A percentile compares a stretch with the other conserved stretches of the same genome.
Evolutionary conservation across 2,888 invertebrate species (phyloP).

Genomic region (Julus scanicus): DNA sequence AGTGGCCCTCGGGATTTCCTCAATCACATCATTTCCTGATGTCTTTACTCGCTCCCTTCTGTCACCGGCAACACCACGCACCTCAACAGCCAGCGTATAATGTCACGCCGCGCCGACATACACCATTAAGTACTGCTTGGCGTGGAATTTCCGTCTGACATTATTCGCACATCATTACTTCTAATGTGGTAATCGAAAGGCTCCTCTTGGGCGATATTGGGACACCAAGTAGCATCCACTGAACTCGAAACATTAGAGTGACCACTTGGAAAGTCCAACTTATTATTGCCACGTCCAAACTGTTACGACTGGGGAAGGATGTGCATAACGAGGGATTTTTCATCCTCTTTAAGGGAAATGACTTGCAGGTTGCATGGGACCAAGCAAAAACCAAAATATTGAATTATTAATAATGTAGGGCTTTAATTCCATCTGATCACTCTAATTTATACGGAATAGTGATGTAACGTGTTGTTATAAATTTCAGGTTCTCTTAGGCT

Average conservation of each 20-base stretch:
- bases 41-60: constrained; percentile 42
- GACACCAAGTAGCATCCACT: background rate
- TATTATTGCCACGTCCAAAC: background rate
- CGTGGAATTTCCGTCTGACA: constrained; percentile 46
- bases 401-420: no score
- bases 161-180: constrained; percentile 53
- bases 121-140: constrained; percentile 49
- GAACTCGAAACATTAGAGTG: constrained; percentile 34
- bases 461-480: no score
- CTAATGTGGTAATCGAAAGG: constrained; percentile 42
- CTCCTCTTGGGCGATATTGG: constrained; percentile 25
- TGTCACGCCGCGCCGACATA: constrained; percentile 49
- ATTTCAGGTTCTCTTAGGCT: no score
- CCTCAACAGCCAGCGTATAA: constrained; percentile 37
- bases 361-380: no score
- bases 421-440: no score
- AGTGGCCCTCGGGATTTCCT: constrained; percentile 51
- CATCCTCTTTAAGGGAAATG: no score
- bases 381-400: no score
- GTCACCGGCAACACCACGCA: constrained; percentile 16
- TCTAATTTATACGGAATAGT: no score
- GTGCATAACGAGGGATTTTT: background rate
- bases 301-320: background rate
- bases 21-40: constrained; percentile 54
- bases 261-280: background rate